Evolutionary conservation across 2,797 vertebrate genomes (phyloP), one percentile per base, ranked within the genome.

Genomic region (Neopelma chrysocephalum): DNA sequence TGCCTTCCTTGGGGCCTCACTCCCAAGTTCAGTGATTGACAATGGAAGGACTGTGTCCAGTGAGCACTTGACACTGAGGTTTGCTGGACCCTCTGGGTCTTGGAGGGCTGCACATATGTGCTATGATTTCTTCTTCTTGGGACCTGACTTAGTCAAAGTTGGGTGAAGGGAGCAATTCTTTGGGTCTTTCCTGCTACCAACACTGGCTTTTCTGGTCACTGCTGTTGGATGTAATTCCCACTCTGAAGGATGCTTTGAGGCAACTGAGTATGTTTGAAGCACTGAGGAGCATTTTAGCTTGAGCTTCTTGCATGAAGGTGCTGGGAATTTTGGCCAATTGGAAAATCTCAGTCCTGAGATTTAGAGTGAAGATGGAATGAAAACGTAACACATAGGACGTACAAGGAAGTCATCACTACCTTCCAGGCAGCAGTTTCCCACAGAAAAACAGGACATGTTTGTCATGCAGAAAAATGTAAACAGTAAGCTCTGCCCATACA

Each of bases 361-460:
- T 84, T 45, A 38, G 42, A 71, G 26, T 17, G 56, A 78, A 57
- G 50, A 71, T 21, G 38, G 86, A 85, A 87, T 10, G 23, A 48
- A 91, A 93, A 87, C n/a, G 12, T 75, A 65, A 31, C 8, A 15
- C 0, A 7, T 15, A 71, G 57, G 57, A 80, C 0, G 1, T 18
- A 51, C n/a, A 72, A 82, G 69, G 71, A 87, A 80, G 64, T 81
- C 81, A 81, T 23, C 15, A 7, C 89, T 94, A 95, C 93, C 90
- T 90, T 62, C 54, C 50, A 51, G 79, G 57, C 61, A 90, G 87
- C 3, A 12, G 73, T 86, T 94, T 91, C 81, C 83, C 93, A 88
- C 68, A 87, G 90, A 65, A 45, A 89, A 89, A 94, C 76, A 94
- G 96, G 87, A 95, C 79, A 64, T 3, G 36, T 75, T 82, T 91